Base-by-base conservation (phyloP, 2,888 invertebrate species). In the Aelia acuminata region DNA sequence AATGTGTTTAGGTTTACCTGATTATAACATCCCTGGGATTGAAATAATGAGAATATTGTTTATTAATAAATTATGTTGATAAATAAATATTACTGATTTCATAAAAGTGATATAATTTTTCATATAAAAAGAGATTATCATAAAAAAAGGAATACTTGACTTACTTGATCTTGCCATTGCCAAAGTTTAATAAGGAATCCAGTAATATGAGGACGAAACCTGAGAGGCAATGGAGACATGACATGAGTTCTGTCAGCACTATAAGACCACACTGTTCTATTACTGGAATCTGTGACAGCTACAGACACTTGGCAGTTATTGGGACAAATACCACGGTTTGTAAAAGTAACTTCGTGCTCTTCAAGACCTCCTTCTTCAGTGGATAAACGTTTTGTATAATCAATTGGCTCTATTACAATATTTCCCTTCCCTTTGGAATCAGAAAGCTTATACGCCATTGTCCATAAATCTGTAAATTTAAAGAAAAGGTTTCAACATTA, bases 111-210 rank as follows among this genome's bases (percentile, higher is more conserved):
- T n/a, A n/a, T n/a, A n/a, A n/a, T n/a, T n/a, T n/a, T n/a, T n/a
- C n/a, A n/a, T n/a, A n/a, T n/a, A n/a, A n/a, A n/a, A n/a, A n/a
- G n/a, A n/a, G n/a, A n/a, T n/a, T n/a, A n/a, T n/a, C n/a, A n/a
- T n/a, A 3, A 26, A 57, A 57, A 11, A 57, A n/a, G 3, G 10
- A 26, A 57, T 15, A 53, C n/a, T n/a, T 22, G 49, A 75, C 89
- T 84, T 48, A 89, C 89, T 53, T 88, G 89, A 84, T 85, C 49
- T 84, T 90, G 89, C 96, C 96, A 97, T 91, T 96, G 95, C 96
- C 97, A 97, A 92, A 96, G 95, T 93, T 97, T 97, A 91, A 97
- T 92, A 31, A 96, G 95, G 92, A 96, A 97, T 0, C 97, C 96
- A 35, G 90, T 90, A 57, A 90, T 90, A 39, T 90, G 89, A 84